Evolutionary conservation across 2,888 invertebrate species (phyloP), one percentile per base, ranked within the genome.

Genomic region (Drosophila dives): DNA sequence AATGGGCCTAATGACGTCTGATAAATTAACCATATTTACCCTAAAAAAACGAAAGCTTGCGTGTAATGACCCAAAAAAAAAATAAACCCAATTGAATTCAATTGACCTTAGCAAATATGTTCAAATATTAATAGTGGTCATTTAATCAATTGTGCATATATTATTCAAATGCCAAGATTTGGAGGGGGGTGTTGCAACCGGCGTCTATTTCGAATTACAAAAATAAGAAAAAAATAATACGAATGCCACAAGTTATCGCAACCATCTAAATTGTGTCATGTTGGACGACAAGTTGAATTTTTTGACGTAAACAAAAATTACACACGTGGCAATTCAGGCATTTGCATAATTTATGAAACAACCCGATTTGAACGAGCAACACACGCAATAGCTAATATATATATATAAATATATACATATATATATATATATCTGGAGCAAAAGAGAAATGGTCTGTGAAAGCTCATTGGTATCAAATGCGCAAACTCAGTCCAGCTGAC

Each of bases 331-430:
- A 17, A 49, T 55, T 63, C 32, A 23, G 53, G 29, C 53, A 66
- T 67, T 71, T 89, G 63, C 65, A 87, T 87, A 67, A 87, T 87
- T 81, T 78, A 89, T 73, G 72, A 72, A 68, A 63, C 50, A 53
- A 45, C n/a, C 51, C 33, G 42, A 45, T 61, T 40, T 15, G 53
- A 23, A n/a, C 17, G 7, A 50, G 54, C 69, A 64, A 50, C 62
- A 61, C 64, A 65, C 51, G 69, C 58, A 51, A 48, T 50, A 42
- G 51, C 51, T 20, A 54, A 48, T 34, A 62, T 34, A 20, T 23
- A 20, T 6, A 34, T 8, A 26, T 17, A 20, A 7, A 29, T 6
- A 50, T 8, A 20, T 3, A 4, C 4, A 36, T 36, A 3, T 7
- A 15, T 15, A 36, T 36, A 38, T 10, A 38, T 38, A 17, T 40